Base-by-base conservation (phyloP, 2,888 invertebrate species). In the Anthophora plumipes region DNA sequence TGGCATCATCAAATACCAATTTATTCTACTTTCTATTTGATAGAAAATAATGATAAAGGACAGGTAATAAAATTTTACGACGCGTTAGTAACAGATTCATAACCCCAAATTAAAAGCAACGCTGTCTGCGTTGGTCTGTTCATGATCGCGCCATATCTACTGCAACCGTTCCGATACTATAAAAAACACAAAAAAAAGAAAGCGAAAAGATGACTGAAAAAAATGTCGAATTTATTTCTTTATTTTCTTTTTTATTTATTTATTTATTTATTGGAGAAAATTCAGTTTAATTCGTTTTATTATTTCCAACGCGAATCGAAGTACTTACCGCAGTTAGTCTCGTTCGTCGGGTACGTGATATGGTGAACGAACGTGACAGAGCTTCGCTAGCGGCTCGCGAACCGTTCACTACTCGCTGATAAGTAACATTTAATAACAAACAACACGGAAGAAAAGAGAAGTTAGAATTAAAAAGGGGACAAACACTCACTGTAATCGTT, bases 401-500 rank as follows among this genome's bases (percentile, higher is more conserved):
- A 11, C n/a, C 50, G 20, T 57, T 52, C 55, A 50, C 37, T 63
- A 52, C 20, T 57, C 68, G 20, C 50, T 50, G 67, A 41, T 48
- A 46, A 64, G 67, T 22, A 67, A 67, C 79, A 67, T 71, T 82
- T 70, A 77, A 71, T 67, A 74, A 52, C 67, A 50, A 52, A 43
- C 52, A 50, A 11, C 39, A 8, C 54, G 48, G 39, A 41, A 57
- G 66, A 52, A 77, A 77, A 48, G 69, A 67, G 25, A 71, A 66
- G 75, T 76, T 50, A 31, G 55, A 48, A 37, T 72, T 61, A 54
- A 77, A 82, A 80, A 66, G 87, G 75, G 80, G 82, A 50, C 80
- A 84, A 77, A 55, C 87, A 90, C 91, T 91, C 89, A 90, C 91
- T 91, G 86, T 71, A 78, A 88, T 86, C 86, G 88, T 82, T 46